Evolutionary conservation across 1,140 invertebrate species (phyloP).

Genomic region (Asobara japonica): DNA sequence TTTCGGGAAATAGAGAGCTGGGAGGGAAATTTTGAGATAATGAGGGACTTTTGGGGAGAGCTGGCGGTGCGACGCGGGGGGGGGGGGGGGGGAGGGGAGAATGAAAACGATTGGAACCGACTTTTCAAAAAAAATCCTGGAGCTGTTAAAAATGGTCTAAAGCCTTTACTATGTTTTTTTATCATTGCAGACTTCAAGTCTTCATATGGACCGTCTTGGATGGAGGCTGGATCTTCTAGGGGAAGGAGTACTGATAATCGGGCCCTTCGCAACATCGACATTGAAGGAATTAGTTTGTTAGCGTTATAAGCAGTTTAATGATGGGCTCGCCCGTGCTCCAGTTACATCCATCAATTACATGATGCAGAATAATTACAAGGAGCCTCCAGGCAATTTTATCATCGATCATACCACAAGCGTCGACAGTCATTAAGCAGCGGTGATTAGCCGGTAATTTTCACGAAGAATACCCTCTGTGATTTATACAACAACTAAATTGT

Average conservation of each 20-base stretch:
- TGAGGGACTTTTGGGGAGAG: background rate
- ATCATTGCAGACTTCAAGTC: too few species aligned
- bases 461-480: background rate
- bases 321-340: background rate
- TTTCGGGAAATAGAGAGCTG: too few species aligned
- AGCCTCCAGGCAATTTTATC: background rate
- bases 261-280: background rate
- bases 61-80: too few species aligned
- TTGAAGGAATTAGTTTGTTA: background rate
- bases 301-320: background rate
- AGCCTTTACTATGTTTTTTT: too few species aligned
- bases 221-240: too few species aligned
- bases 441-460: slow-evolving; percentile 7
- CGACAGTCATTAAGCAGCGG: slow-evolving; percentile 15
- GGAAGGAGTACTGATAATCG: too few species aligned
- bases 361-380: background rate
- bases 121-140: too few species aligned
- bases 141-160: too few species aligned
- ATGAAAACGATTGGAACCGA: too few species aligned
- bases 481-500: slow-evolving; percentile 13
- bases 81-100: too few species aligned
- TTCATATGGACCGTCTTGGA: too few species aligned
- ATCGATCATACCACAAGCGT: background rate
- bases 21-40: background rate
- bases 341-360: slow-evolving; percentile 4